Evolutionary conservation across 2,797 vertebrate genomes (phyloP), one percentile per base, ranked within the genome.

Genomic region (Stomatorhinus walkeri): DNA sequence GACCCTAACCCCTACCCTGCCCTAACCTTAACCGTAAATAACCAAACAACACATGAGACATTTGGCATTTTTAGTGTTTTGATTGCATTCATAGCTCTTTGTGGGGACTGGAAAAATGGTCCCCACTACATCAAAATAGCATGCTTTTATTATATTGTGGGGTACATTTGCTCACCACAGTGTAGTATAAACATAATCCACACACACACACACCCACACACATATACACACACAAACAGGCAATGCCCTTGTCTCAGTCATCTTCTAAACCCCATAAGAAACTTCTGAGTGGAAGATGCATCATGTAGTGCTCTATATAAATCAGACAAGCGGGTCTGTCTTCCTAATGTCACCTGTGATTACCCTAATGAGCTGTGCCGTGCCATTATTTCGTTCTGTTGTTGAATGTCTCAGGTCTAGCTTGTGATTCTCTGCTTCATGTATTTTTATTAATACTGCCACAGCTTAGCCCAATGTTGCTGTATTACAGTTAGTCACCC

Each of bases 401-500:
- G 81, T 85, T 51, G 81, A 49, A 43, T 49, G 81, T 22, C 43
- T 49, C n/a, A 81, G 76, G 16, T 48, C 79, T 4, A 19, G 43
- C 79, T 83, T 46, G n/a, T 46, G 79, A 83, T 43, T 46, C 40
- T 83, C 19, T 48, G 40, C 2, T 43, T 48, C 79, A 12, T n/a
- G 16, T 81, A 48, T 85, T 85, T 51, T 85, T 85, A 49, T 49
- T 85, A 46, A 51, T 85, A 85, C 48, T 85, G 48, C 81, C n/a
- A 51, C 22, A 85, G 43, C n/a, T 51, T 46, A 85, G 43, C 22
- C n/a, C 48, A 22, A 12, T 3, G 28, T n/a, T 28, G 81, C 48
- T 28, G n/a, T 24, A 12, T 85, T 24, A 85, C 48, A 51, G 43
- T 51, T 85, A 85, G 43, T 85, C n/a, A 16, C n/a, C 22, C 81